Conservation (phyloP, 2,888 invertebrate genomes). For the Epistrophe grossulariae region DNA sequence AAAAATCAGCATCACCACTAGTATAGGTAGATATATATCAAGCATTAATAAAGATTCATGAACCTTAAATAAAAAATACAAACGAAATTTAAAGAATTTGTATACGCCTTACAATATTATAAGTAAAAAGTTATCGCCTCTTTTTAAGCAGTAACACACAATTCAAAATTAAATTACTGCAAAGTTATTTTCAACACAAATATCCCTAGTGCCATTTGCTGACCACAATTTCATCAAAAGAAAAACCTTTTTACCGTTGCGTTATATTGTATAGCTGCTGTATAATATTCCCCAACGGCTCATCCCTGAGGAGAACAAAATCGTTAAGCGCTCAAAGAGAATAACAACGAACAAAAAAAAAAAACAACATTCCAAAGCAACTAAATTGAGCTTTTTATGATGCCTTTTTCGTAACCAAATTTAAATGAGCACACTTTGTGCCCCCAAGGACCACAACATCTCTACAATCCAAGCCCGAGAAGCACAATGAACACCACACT, state of each 20-base stretch:
- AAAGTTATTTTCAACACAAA: conserved; percentile 35
- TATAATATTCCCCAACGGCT: conserved; percentile 1
- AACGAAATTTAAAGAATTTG: no score
- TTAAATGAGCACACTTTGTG: conserved; percentile 59
- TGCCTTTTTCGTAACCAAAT: conserved; percentile 46
- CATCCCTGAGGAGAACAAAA: conserved; percentile 44
- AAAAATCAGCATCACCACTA: no score
- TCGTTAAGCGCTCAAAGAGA: conserved; percentile 44
- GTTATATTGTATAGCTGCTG: neutral
- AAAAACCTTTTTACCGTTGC: neutral
- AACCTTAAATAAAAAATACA: no score
- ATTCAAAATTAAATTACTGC: conserved; percentile 22
- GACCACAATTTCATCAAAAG: conserved; percentile 33
- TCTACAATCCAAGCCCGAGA: neutral
- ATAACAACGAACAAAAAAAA: conserved; percentile 29
- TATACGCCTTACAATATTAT: neutral
- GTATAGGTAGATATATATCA: no score
- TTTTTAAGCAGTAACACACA: conserved; percentile 4
- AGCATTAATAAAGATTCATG: no score
- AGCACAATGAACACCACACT: conserved; percentile 42
- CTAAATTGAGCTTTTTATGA: conserved; percentile 70
- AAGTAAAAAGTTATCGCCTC: neutral
- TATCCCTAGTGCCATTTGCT: conserved; percentile 8
- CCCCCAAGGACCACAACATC: conserved; percentile 38
- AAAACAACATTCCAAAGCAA: conserved; percentile 48